These are phyloP conservation scores for Loripinus fragilis DNA, from an alignment of 2,888 invertebrate species.

Conservation along the genomic window DNA sequence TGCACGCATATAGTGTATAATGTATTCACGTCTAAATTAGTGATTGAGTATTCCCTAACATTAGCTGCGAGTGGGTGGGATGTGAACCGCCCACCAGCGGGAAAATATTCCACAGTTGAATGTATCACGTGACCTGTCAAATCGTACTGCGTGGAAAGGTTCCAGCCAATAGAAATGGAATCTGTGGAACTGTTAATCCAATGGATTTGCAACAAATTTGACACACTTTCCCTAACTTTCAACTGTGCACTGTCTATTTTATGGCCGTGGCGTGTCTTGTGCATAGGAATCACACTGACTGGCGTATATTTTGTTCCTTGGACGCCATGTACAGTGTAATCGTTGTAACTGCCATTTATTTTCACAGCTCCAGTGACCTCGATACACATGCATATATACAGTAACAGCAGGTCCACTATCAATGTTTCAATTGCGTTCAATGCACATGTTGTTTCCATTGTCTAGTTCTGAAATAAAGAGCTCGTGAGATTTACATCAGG, in stretches of 20 bases:
- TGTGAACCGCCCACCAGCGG: slow-evolving; percentile 47
- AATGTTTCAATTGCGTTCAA: background rate
- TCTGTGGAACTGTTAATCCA: slow-evolving; percentile 54
- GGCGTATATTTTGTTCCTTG: background rate
- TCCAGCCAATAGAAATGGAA: slow-evolving; percentile 51
- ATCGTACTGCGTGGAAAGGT: slow-evolving; percentile 22
- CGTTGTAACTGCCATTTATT: slow-evolving; percentile 4
- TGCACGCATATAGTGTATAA: slow-evolving; percentile 55
- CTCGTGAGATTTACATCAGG: too few relatives aligned
- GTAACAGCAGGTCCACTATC: background rate
- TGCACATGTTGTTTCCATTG: background rate
- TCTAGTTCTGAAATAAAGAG: background rate
- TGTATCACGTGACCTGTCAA: slow-evolving; percentile 36
- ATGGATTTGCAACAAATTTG: slow-evolving; percentile 31
- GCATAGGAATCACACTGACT: background rate
- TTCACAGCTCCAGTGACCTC: background rate
- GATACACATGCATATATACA: background rate
- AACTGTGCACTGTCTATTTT: background rate
- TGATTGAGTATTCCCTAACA: slow-evolving; percentile 43
- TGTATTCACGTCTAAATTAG: slow-evolving; percentile 44
- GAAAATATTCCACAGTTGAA: slow-evolving; percentile 53
- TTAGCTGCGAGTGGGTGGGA: slow-evolving; percentile 41
- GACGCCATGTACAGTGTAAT: background rate
- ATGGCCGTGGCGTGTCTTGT: slow-evolving; percentile 3
- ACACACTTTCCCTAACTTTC: background rate